Conservation (phyloP, 2,797 vertebrate genomes). For the Typhlichthys subterraneus region DNA sequence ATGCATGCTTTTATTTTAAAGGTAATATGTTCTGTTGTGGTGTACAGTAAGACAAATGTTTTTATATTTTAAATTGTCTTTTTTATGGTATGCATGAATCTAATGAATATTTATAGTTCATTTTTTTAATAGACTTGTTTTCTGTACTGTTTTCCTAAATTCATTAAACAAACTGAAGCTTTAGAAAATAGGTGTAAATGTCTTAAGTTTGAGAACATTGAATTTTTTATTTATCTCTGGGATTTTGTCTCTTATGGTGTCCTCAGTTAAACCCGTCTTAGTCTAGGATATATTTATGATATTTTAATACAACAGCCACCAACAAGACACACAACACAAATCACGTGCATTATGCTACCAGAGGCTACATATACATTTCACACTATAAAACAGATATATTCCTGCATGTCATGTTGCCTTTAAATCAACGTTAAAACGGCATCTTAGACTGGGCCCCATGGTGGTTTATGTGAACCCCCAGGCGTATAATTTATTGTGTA, state of each 20-base stretch:
- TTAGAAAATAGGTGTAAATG: not conserved
- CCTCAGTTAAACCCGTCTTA: too few relatives aligned
- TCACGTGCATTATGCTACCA: not conserved
- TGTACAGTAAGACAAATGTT: not conserved
- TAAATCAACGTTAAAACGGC: not conserved
- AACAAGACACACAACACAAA: not conserved
- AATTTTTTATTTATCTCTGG: too few relatives aligned
- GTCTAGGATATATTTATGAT: too few relatives aligned
- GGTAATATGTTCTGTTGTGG: not conserved
- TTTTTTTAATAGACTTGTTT: conserved; percentile 14
- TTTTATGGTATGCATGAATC: conserved; percentile 21
- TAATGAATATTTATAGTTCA: conserved; percentile 51
- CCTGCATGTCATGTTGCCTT: not conserved
- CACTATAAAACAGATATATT: not conserved
- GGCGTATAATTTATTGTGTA: conserved; percentile 31
- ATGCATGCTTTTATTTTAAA: not conserved
- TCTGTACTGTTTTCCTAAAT: conserved; percentile 1
- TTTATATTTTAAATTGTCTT: not conserved
- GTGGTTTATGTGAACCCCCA: conserved; percentile 24
- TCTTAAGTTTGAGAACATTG: not conserved
- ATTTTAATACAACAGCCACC: too few relatives aligned
- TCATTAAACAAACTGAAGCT: not conserved
- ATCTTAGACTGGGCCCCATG: not conserved
- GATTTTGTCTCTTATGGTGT: too few relatives aligned
- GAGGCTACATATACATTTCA: not conserved